Percentiles rank a stretch among this genome's conserved stretches.
phyloP scores from a whole-genome alignment of 2,797 vertebrate genomes.

The Botia kubotai region DNA sequence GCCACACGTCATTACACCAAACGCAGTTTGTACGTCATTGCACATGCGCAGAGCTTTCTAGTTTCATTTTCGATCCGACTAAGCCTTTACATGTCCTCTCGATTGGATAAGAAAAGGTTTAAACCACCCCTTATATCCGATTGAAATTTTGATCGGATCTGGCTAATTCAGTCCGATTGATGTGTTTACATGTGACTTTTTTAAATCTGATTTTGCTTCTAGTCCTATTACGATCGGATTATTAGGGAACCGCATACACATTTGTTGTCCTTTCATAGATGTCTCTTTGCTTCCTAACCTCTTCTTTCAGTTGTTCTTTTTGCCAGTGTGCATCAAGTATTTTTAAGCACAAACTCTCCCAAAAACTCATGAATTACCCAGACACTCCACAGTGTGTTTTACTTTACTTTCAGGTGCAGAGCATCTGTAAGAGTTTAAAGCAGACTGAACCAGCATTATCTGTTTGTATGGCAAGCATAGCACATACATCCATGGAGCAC shows the following conservation, averaged over 20 bases:
- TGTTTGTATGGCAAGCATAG: conserved; percentile 7
- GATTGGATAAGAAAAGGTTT: too few relatives aligned
- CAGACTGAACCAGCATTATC: conserved; percentile 16
- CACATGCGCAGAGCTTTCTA: too few relatives aligned
- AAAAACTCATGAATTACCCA: neutral
- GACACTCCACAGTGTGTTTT: neutral
- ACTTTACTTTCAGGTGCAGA: conserved; percentile 20
- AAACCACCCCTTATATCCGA: too few relatives aligned
- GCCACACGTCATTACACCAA: too few relatives aligned
- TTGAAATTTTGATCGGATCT: too few relatives aligned
- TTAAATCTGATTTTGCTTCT: too few relatives aligned
- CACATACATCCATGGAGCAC: neutral
- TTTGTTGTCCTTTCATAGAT: neutral
- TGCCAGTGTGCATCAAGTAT: neutral
- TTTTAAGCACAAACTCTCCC: neutral
- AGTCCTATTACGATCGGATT: too few relatives aligned
- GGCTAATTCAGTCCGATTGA: too few relatives aligned
- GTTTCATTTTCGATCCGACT: too few relatives aligned
- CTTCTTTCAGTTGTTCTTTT: neutral
- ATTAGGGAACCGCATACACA: neutral
- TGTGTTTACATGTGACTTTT: too few relatives aligned
- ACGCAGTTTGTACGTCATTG: too few relatives aligned
- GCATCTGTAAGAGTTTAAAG: conserved; percentile 11
- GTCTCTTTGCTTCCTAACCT: neutral
- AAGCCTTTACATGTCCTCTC: too few relatives aligned